Percentiles rank a stretch among this genome's conserved stretches.
Conservation (phyloP, 2,797 vertebrate genomes). For the Meriones psammophilus region DNA sequence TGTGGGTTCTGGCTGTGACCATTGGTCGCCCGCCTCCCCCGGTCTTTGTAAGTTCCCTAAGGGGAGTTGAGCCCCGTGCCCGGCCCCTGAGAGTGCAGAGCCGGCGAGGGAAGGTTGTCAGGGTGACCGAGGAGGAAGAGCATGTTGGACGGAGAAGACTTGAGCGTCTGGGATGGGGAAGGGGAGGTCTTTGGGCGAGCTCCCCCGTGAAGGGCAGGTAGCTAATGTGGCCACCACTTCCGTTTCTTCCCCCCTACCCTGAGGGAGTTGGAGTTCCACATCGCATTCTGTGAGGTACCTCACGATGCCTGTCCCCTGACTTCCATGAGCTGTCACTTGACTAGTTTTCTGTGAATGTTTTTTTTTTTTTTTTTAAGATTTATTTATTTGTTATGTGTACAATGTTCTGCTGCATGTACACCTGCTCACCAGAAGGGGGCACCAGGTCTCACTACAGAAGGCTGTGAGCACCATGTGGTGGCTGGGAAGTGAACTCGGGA, state of each 20-base stretch:
- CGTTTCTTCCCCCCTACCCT: not conserved
- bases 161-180: not conserved
- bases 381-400: too few relatives aligned
- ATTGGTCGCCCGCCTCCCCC: not conserved
- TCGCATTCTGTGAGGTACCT: not conserved
- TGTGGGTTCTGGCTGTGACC: not conserved
- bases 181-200: not conserved
- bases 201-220: not conserved
- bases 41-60: not conserved
- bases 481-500: too few relatives aligned
- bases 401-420: too few relatives aligned
- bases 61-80: not conserved
- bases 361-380: too few relatives aligned
- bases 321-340: not conserved
- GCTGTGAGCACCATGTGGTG: too few relatives aligned
- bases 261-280: not conserved
- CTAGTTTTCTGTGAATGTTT: not conserved
- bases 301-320: not conserved
- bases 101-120: not conserved
- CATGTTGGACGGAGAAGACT: not conserved
- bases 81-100: not conserved
- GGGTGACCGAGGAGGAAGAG: not conserved
- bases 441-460: too few relatives aligned
- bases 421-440: too few relatives aligned
- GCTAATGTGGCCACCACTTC: not conserved